Percentiles rank a stretch among this genome's conserved stretches.
Evolutionary conservation across 2,888 invertebrate species (phyloP).

Genomic region (Pilophorus perplexus): DNA sequence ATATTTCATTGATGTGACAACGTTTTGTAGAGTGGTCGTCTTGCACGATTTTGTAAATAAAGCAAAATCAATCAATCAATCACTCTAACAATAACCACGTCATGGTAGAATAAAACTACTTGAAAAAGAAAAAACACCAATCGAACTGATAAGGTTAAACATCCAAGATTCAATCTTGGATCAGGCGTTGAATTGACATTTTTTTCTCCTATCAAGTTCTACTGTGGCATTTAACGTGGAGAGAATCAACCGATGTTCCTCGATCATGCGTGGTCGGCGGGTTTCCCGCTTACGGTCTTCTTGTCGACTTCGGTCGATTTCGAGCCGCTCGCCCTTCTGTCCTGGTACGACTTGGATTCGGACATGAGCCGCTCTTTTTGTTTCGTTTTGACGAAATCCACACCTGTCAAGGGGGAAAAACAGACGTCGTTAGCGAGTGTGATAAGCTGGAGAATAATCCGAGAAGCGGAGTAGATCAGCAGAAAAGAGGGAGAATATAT

Average conservation of each 20-base stretch:
- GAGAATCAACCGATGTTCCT: neutral
- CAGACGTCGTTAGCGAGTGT: no score
- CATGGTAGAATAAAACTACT: neutral
- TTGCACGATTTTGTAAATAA: neutral
- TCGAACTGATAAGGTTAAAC: neutral
- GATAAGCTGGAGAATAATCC: no score
- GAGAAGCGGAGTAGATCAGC: no score
- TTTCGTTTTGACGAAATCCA: constrained; percentile 5
- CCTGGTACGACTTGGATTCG: neutral
- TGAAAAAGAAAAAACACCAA: neutral
- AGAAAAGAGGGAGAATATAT: no score
- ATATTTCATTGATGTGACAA: no score
- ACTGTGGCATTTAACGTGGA: neutral
- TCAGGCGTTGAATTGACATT: no score
- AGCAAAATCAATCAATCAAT: no score
- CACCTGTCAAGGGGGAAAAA: constrained; percentile 2
- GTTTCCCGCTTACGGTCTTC: no score
- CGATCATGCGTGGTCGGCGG: constrained; percentile 7
- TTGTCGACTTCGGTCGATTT: neutral
- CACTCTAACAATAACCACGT: neutral
- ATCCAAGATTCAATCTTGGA: no score
- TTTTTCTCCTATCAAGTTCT: no score
- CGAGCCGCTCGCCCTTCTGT: neutral
- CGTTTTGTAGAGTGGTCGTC: neutral
- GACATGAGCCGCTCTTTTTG: constrained; percentile 2